These are phyloP conservation scores for Caenorhabditis wallacei DNA, from an alignment of 2,888 invertebrate species.

Conservation along the genomic window DNA sequence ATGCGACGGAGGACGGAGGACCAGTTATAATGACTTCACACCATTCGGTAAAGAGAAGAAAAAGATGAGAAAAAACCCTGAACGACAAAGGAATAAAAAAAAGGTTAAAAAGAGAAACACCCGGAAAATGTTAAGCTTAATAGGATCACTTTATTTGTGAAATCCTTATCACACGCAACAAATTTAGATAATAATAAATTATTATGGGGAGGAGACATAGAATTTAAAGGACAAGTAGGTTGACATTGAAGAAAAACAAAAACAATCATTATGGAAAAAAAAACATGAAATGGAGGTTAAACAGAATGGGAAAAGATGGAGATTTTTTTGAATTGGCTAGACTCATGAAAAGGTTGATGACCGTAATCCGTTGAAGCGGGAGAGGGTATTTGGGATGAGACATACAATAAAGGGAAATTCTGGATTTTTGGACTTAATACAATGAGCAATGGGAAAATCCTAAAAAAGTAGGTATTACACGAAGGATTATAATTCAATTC, in stretches of 20 bases:
- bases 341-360: constrained; percentile 53
- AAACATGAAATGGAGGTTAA: constrained; percentile 7
- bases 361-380: constrained; percentile 49
- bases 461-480: constrained; percentile 43
- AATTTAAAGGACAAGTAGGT: constrained; percentile 29
- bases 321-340: constrained; percentile 51
- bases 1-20: background rate
- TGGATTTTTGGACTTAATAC: constrained; percentile 51
- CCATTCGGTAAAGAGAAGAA: constrained; percentile 56
- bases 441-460: constrained; percentile 55
- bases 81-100: constrained; percentile 37
- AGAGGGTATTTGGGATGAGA: constrained; percentile 20
- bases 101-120: constrained; percentile 21
- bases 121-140: constrained; percentile 26
- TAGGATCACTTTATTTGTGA: constrained; percentile 54
- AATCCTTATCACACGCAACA: constrained; percentile 56
- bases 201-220: constrained; percentile 40
- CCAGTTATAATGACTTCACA: constrained; percentile 50
- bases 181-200: constrained; percentile 59
- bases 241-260: constrained; percentile 25
- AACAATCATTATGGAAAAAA: constrained; percentile 22
- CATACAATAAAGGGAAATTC: constrained; percentile 41
- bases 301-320: constrained; percentile 16
- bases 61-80: constrained; percentile 34
- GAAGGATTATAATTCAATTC: constrained; percentile 51